A percentile compares a stretch with the other conserved stretches of the same genome.
These are phyloP conservation scores for Elaphurus davidianus DNA, from an alignment of 2,113 vertebrate species.

Conservation along the genomic window DNA sequence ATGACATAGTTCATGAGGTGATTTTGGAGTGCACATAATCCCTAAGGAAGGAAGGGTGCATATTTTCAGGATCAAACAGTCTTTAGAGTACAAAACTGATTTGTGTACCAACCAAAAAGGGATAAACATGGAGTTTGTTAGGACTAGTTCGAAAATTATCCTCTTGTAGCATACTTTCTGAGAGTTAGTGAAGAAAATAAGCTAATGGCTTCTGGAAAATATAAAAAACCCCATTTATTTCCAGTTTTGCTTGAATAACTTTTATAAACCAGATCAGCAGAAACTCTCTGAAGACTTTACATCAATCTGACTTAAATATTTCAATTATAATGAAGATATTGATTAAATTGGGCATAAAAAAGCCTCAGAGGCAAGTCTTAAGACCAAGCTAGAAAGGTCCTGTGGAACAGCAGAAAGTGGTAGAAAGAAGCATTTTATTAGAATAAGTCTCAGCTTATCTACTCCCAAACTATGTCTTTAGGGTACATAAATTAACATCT, in stretches of 20 bases:
- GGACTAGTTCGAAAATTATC: conserved; percentile 8
- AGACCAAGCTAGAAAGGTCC: neutral
- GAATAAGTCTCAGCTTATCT: neutral
- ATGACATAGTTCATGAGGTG: neutral
- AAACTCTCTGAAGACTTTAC: conserved; percentile 29
- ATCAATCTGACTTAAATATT: conserved; percentile 60
- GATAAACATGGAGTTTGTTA: neutral
- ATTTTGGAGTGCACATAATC: neutral
- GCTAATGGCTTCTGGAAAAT: conserved; percentile 49
- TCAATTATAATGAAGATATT: conserved; percentile 53
- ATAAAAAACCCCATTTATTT: conserved; percentile 26
- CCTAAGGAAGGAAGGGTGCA: neutral
- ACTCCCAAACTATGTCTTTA: neutral
- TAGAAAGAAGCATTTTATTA: neutral
- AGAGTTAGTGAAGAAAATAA: conserved; percentile 34
- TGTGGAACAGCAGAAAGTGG: neutral
- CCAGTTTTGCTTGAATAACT: conserved; percentile 42
- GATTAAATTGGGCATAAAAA: conserved; percentile 31
- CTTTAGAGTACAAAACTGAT: conserved; percentile 40
- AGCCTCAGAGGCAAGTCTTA: neutral
- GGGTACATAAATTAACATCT: neutral
- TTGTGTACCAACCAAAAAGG: conserved; percentile 22
- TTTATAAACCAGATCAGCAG: conserved; percentile 45
- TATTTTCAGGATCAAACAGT: conserved; percentile 30
- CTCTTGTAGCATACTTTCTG: conserved; percentile 9